Percentiles rank a stretch among this genome's conserved stretches.
phyloP scores from a whole-genome alignment of 2,113 vertebrate species.

The Pelvicachromis taeniatus region DNA sequence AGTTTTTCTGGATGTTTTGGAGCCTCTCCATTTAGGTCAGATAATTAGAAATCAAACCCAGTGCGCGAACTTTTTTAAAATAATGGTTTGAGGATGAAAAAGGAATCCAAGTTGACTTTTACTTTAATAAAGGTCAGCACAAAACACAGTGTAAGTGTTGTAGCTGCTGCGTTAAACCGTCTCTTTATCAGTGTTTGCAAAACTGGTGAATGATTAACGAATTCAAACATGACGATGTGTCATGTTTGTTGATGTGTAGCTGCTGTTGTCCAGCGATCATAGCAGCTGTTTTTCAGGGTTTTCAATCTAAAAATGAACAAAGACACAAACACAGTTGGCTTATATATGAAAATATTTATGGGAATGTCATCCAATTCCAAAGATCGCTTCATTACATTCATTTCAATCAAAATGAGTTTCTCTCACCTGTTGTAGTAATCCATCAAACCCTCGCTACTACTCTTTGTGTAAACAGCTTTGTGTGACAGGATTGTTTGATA shows the following conservation, averaged over 20 bases:
- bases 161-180: neutral
- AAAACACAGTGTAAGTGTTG: neutral
- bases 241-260: neutral
- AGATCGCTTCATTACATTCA: constrained; percentile 54
- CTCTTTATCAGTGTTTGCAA: neutral
- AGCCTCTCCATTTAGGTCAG: accelerated
- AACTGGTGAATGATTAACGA: neutral
- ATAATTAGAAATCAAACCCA: neutral
- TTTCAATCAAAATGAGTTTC: constrained; percentile 6
- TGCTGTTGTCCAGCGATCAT: neutral
- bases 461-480: neutral
- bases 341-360: constrained; percentile 69
- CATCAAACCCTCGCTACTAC: neutral
- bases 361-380: constrained; percentile 52
- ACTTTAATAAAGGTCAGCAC: neutral
- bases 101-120: neutral
- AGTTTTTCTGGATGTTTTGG: neutral
- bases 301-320: neutral
- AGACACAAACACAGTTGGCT: neutral
- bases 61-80: neutral
- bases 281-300: neutral
- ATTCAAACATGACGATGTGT: neutral
- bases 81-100: neutral
- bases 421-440: neutral
- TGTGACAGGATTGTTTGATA: constrained; percentile 17